phyloP scores from a whole-genome alignment of 2,888 invertebrate species.

The Andrena minutula region DNA sequence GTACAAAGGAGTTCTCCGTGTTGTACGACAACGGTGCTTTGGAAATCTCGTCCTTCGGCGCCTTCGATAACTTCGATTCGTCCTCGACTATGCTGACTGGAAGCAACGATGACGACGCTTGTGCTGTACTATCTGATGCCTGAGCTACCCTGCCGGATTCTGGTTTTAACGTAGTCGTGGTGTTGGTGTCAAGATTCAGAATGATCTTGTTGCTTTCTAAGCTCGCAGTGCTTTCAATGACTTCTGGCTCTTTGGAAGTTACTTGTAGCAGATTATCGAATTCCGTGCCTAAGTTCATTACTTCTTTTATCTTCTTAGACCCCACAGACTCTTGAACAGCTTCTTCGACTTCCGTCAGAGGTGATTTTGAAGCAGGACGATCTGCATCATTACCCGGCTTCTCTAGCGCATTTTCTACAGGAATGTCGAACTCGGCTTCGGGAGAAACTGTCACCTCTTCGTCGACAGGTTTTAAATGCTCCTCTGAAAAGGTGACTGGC shows the following conservation, averaged over 20 bases:
- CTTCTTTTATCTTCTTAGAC: slow-evolving; percentile 71
- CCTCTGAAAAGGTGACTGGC: slow-evolving; percentile 32
- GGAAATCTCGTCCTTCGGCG: slow-evolving; percentile 71
- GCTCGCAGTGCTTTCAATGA: slow-evolving; percentile 54
- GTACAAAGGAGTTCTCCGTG: slow-evolving; percentile 81
- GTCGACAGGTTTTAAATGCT: slow-evolving; percentile 41
- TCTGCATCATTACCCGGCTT: slow-evolving; percentile 32
- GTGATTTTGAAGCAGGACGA: slow-evolving; percentile 33
- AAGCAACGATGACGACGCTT: slow-evolving; percentile 53
- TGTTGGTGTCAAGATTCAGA: slow-evolving; percentile 83
- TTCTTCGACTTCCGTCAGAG: slow-evolving; percentile 65
- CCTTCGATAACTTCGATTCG: slow-evolving; percentile 64
- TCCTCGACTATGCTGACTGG: slow-evolving; percentile 52
- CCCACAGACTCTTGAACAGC: slow-evolving; percentile 56
- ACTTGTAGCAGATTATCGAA: slow-evolving; percentile 78
- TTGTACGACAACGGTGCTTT: slow-evolving; percentile 79
- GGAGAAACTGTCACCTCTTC: slow-evolving; percentile 36
- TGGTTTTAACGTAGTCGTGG: slow-evolving; percentile 82
- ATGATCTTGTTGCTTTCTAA: slow-evolving; percentile 78
- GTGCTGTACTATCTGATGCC: slow-evolving; percentile 33
- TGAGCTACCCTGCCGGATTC: slow-evolving; percentile 62
- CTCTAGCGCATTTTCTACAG: slow-evolving; percentile 40
- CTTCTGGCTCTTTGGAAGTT: slow-evolving; percentile 70
- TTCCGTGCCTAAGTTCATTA: slow-evolving; percentile 77
- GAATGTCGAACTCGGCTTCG: slow-evolving; percentile 49